Base-by-base conservation (phyloP, 2,113 vertebrate genomes). In the Dipodomys stephensi region DNA sequence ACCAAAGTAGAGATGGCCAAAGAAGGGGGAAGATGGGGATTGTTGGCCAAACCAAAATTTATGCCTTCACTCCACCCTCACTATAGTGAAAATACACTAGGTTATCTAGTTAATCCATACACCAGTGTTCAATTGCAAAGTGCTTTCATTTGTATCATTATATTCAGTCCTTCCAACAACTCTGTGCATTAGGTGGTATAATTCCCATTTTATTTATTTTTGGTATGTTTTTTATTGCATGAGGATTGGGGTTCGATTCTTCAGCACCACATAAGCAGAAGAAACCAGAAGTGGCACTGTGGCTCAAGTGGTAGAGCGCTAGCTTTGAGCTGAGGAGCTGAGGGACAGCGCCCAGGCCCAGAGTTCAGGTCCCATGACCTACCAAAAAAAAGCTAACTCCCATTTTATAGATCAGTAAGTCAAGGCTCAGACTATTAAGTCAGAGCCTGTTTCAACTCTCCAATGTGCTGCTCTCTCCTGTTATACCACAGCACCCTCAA, bases 71-170 rank as follows among this genome's bases (percentile, higher is more conserved):
- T 49, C 32, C 13, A 8, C 74, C 12, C 71, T 49, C 53, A 46
- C 39, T 65, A 57, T 4, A 83, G 44, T 72, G 53, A 64, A 88
- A 67, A 30, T 88, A 39, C 62, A 39, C 25, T 25, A 89, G 82
- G 23, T 53, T 87, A 53, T 57, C 28, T 90, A 91, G 76, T 71
- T 32, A 2, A 68, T 64, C 83, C 62, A 12, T 9, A 44, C 6
- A 23, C 32, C 22, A 4, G 44, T 65, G n/a, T 53, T 71, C 69
- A 72, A 8, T 15, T 77, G 44, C 76, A 90, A 90, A 69, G 23
- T 27, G 65, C 35, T 81, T 84, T 90, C 77, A 60, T 57, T 67
- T 83, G 32, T 83, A 78, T 87, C 62, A 44, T 86, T 81, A 79
- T 64, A 72, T 12, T 72, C 65, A 67, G 13, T 78, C 39, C n/a